Percentiles rank a stretch among this genome's conserved stretches.
Evolutionary conservation across 2,888 invertebrate genomes (phyloP).

Genomic region (Tubulanus polymorphus): DNA sequence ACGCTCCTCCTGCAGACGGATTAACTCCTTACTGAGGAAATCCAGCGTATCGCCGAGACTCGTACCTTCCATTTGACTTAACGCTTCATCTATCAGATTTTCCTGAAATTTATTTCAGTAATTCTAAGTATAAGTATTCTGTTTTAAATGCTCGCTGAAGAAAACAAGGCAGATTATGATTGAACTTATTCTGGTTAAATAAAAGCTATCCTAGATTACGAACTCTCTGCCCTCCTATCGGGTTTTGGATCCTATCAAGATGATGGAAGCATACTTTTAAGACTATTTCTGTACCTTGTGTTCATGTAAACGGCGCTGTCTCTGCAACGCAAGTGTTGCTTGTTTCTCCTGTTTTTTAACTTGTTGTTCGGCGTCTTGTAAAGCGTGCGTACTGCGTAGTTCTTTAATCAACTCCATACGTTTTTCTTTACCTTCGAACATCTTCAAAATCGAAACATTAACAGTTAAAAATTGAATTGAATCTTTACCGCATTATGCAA

Average conservation of each 20-base stretch:
- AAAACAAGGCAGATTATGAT: no score
- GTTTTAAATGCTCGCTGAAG: no score
- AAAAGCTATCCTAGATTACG: no score
- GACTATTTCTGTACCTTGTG: conserved; percentile 39
- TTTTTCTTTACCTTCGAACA: conserved; percentile 68
- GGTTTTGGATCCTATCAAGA: no score
- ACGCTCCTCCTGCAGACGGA: conserved; percentile 72
- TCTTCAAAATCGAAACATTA: no score
- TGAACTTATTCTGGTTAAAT: no score
- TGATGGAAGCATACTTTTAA: no score
- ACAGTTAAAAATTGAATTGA: no score
- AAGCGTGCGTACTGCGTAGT: conserved; percentile 63
- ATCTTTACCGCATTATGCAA: no score
- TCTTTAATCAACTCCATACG: conserved; percentile 70
- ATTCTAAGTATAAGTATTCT: no score
- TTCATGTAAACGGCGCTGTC: conserved; percentile 47
- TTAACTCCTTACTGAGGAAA: conserved; percentile 73
- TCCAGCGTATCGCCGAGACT: conserved; percentile 70
- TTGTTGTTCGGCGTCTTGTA: conserved; percentile 60
- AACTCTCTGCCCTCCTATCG: no score
- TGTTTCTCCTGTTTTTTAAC: conserved; percentile 46
- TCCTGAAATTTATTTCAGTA: conserved; percentile 39
- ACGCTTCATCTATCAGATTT: conserved; percentile 58
- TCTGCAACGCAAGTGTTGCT: conserved; percentile 47
- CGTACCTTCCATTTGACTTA: conserved; percentile 69